Percentiles rank a stretch among this genome's conserved stretches.
Conservation (phyloP, 2,888 invertebrate species). For the Andrena praecox region DNA sequence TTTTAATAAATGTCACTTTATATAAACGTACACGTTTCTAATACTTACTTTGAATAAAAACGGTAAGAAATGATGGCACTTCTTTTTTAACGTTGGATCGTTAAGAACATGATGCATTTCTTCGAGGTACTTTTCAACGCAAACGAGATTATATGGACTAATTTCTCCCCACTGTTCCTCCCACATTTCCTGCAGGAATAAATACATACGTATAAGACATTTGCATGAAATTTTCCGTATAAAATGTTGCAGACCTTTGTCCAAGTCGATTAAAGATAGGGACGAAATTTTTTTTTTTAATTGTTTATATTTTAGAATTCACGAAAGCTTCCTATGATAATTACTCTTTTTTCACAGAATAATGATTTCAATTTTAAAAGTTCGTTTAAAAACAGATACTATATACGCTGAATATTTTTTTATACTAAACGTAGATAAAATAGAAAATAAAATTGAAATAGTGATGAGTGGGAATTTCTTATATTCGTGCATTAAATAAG, state of each 20-base stretch:
- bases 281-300: not conserved
- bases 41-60: slow-evolving; percentile 91
- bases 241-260: not conserved
- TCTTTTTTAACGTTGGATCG: slow-evolving; percentile 90
- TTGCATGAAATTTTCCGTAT: not conserved
- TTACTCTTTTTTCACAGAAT: not conserved
- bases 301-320: not conserved
- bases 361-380: not conserved
- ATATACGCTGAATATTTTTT: no score
- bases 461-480: no score
- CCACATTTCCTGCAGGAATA: slow-evolving; percentile 87
- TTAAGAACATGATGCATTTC: slow-evolving; percentile 94
- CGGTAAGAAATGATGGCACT: slow-evolving; percentile 92
- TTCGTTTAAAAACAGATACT: not conserved
- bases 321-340: not conserved
- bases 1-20: not conserved
- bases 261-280: not conserved
- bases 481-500: no score
- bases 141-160: slow-evolving; percentile 92
- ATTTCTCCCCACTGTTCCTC: slow-evolving; percentile 94
- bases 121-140: slow-evolving; percentile 92
- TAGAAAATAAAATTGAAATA: not conserved
- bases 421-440: no score
- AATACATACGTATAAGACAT: not conserved
- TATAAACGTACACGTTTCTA: slow-evolving; percentile 6